phyloP scores from a whole-genome alignment of 2,888 invertebrate species.

The Himalopsyche japonica region DNA sequence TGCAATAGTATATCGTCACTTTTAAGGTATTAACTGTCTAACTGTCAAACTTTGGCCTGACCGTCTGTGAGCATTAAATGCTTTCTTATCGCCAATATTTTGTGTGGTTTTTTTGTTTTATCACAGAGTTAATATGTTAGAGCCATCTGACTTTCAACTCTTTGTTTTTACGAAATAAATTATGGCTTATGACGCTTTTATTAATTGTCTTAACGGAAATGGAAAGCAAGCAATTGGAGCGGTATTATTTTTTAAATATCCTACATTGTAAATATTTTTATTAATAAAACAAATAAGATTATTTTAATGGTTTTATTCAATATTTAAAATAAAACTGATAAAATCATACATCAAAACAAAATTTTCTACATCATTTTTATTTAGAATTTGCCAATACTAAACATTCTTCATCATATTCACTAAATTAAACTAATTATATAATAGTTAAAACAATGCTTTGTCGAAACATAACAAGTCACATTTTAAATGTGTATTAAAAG shows the following conservation, averaged over 20 bases:
- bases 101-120: conserved; percentile 6
- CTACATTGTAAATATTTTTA: too few relatives aligned
- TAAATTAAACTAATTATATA: conserved; percentile 1
- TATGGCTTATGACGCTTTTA: conserved; percentile 12
- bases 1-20: too few relatives aligned
- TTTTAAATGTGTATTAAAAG: conserved; percentile 31
- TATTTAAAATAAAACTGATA: background rate
- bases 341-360: background rate
- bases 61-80: background rate
- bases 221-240: too few relatives aligned
- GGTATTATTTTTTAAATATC: too few relatives aligned
- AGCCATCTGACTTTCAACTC: background rate
- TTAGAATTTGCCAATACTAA: conserved; percentile 8
- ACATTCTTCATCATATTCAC: background rate
- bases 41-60: background rate
- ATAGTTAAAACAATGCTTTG: conserved; percentile 2
- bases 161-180: conserved; percentile 20
- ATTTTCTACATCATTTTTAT: background rate
- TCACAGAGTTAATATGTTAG: background rate
- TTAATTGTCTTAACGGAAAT: too few relatives aligned
- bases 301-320: background rate
- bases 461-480: conserved; percentile 33
- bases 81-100: conserved; percentile 11
- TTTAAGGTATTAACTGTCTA: too few relatives aligned
- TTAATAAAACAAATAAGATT: background rate